Evolutionary conservation across 2,113 vertebrate genomes (phyloP).

Genomic region (Campylomormyrus tamandua): DNA sequence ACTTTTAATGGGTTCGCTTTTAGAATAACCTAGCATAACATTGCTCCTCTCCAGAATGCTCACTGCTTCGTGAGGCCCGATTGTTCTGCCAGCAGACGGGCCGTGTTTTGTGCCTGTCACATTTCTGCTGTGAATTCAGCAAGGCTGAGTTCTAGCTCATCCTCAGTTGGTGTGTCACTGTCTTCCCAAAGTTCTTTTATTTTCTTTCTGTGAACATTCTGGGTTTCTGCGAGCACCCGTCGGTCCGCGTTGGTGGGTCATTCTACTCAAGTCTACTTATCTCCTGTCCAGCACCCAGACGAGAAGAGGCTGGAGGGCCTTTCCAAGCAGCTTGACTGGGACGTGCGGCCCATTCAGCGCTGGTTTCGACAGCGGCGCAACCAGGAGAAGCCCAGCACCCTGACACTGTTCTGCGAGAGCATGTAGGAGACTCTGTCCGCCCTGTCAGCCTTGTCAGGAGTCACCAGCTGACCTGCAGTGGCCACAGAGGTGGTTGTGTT

Average conservation of each 20-base stretch:
- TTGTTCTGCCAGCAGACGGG: background rate
- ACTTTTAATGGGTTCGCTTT: background rate
- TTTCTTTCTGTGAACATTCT: background rate
- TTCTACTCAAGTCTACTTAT: background rate
- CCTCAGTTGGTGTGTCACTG: background rate
- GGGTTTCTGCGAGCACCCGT: background rate
- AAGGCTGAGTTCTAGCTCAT: background rate
- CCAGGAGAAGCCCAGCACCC: constrained; percentile 80
- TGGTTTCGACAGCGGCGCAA: constrained; percentile 89
- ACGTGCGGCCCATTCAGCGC: constrained; percentile 82
- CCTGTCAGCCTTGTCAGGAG: background rate
- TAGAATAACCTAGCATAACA: background rate
- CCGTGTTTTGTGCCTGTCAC: background rate
- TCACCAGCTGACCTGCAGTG: background rate
- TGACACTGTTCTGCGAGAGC: constrained; percentile 88
- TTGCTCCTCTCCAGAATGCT: background rate
- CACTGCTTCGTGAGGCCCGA: background rate
- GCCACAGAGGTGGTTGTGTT: background rate
- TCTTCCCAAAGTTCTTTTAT: background rate
- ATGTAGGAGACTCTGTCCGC: constrained; percentile 61
- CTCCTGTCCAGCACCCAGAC: constrained; percentile 68
- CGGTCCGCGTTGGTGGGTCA: background rate
- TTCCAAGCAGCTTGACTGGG: constrained; percentile 92
- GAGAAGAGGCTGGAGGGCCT: constrained; percentile 79
- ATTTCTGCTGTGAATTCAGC: background rate